Percentiles rank a stretch among this genome's conserved stretches.
phyloP scores from a whole-genome alignment of 2,888 invertebrate genomes.

The Baronia brevicornis region DNA sequence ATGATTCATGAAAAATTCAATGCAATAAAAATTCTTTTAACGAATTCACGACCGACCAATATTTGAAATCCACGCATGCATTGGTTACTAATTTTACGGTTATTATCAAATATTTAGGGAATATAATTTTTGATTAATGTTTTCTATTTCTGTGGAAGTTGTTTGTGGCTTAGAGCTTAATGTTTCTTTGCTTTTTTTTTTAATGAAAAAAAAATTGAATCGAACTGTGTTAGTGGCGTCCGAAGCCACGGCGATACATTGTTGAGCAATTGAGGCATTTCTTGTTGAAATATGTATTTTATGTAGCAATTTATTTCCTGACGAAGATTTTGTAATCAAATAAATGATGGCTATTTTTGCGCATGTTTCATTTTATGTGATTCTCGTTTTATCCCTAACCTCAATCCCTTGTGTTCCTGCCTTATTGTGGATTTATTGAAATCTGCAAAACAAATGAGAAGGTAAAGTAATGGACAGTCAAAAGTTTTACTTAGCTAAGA shows the following conservation, averaged over 20 bases:
- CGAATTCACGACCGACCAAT: slow-evolving; percentile 1
- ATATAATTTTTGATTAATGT: slow-evolving; percentile 18
- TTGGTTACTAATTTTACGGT: slow-evolving; percentile 17
- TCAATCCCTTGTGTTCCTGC: too few species aligned
- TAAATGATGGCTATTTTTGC: slow-evolving; percentile 67
- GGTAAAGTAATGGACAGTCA: too few species aligned
- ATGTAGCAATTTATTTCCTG: slow-evolving; percentile 70
- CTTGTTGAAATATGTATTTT: slow-evolving; percentile 65
- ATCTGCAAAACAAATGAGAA: too few species aligned
- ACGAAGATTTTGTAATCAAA: slow-evolving; percentile 70
- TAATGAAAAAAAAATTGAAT: slow-evolving; percentile 5
- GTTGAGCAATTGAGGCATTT: slow-evolving; percentile 50
- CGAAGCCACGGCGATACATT: slow-evolving; percentile 19
- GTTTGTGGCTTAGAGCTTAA: slow-evolving; percentile 21
- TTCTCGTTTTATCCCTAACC: not conserved
- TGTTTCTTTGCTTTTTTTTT: slow-evolving; percentile 13
- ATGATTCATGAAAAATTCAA: too few species aligned
- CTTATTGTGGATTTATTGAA: too few species aligned
- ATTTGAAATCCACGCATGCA: slow-evolving; percentile 17
- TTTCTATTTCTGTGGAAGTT: slow-evolving; percentile 21
- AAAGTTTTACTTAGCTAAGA: too few species aligned
- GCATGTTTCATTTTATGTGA: slow-evolving; percentile 22
- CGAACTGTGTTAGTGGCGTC: slow-evolving; percentile 6
- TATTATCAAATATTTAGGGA: slow-evolving; percentile 18
- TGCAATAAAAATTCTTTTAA: too few species aligned